Conservation (phyloP, 2,888 invertebrate species). For the Agrypnus murinus region DNA sequence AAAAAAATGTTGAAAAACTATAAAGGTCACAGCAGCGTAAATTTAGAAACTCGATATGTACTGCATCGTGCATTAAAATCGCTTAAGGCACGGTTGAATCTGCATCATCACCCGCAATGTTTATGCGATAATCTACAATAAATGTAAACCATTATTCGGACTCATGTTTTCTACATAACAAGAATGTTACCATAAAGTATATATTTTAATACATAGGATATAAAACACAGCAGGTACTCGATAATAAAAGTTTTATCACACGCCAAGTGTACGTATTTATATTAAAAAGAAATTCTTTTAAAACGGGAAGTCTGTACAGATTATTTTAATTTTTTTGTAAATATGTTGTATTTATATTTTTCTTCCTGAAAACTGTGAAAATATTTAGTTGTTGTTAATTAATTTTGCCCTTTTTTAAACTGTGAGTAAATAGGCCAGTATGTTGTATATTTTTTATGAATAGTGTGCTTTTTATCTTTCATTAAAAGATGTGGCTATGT, state of each 20-base stretch:
- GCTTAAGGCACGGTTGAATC: slow-evolving; percentile 36
- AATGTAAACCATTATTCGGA: slow-evolving; percentile 28
- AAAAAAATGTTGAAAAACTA: not conserved
- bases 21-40: slow-evolving; percentile 29
- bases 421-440: slow-evolving; percentile 64
- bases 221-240: slow-evolving; percentile 63
- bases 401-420: slow-evolving; percentile 36
- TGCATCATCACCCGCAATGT: slow-evolving; percentile 32
- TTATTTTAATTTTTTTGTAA: slow-evolving; percentile 24
- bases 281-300: slow-evolving; percentile 20
- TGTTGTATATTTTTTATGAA: slow-evolving; percentile 52
- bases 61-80: slow-evolving; percentile 50
- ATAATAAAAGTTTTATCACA: slow-evolving; percentile 56
- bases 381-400: slow-evolving; percentile 36
- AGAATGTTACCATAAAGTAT: slow-evolving; percentile 65
- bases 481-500: slow-evolving; percentile 30
- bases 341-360: slow-evolving; percentile 29
- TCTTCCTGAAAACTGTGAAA: slow-evolving; percentile 38
- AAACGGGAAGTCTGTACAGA: slow-evolving; percentile 15
- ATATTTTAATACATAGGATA: slow-evolving; percentile 62
- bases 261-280: slow-evolving; percentile 39
- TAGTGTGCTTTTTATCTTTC: slow-evolving; percentile 41
- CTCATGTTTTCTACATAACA: slow-evolving; percentile 49
- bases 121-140: slow-evolving; percentile 34
- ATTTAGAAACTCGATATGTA: slow-evolving; percentile 47